phyloP scores from a whole-genome alignment of 2,888 invertebrate genomes.

The Zygaena filipendulae region DNA sequence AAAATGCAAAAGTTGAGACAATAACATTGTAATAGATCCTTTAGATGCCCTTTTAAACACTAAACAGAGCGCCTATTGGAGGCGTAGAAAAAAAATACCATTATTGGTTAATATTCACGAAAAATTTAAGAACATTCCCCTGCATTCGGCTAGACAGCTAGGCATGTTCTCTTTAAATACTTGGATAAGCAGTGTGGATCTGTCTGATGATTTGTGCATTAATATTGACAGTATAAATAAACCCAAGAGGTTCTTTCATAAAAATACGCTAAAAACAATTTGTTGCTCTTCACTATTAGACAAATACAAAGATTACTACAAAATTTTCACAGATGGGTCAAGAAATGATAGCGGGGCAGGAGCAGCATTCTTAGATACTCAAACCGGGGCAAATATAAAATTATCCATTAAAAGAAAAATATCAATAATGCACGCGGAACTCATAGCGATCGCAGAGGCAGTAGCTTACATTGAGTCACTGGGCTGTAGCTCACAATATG shows the following conservation, averaged over 20 bases:
- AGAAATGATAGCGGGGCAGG: slow-evolving; percentile 2
- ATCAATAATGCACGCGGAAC: slow-evolving; percentile 12
- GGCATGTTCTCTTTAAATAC: slow-evolving; percentile 6
- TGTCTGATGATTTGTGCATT: background rate
- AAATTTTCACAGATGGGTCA: slow-evolving; percentile 7
- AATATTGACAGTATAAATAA: slow-evolving; percentile 1
- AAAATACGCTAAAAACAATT: no score
- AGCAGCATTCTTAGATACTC: slow-evolving; percentile 8
- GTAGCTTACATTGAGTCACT: slow-evolving; percentile 6
- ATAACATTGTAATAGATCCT: background rate
- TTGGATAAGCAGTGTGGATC: slow-evolving; percentile 1
- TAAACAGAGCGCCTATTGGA: background rate
- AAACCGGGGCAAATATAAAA: background rate
- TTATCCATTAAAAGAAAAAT: slow-evolving; percentile 8
- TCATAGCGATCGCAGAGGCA: slow-evolving; percentile 13
- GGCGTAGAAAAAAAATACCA: slow-evolving; percentile 1
- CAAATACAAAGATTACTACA: slow-evolving; percentile 2
- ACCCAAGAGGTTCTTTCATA: no score
- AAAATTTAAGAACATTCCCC: background rate
- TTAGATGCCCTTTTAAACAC: background rate
- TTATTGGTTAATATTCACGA: background rate
- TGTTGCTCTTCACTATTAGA: no score
- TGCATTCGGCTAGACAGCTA: background rate
- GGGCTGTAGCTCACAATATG: slow-evolving; percentile 2
- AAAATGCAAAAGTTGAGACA: background rate